These are phyloP conservation scores for Drosophila cognata DNA, from an alignment of 2,888 invertebrate species.

Conservation along the genomic window DNA sequence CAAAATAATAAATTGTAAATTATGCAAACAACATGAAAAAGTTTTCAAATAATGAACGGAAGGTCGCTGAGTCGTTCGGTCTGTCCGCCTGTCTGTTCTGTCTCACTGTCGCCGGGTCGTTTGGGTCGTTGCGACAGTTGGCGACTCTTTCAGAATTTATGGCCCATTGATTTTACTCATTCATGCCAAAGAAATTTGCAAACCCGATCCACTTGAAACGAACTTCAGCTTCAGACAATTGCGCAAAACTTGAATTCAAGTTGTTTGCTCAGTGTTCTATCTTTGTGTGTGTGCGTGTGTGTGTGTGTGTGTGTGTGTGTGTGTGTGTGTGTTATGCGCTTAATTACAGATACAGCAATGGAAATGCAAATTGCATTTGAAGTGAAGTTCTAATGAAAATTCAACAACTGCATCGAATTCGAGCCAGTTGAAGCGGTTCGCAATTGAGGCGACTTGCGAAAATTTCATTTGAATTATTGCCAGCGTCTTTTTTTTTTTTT, in stretches of 20 bases:
- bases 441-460: slow-evolving; percentile 50
- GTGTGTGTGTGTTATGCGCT: slow-evolving; percentile 27
- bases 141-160: slow-evolving; percentile 56
- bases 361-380: slow-evolving; percentile 41
- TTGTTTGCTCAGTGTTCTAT: slow-evolving; percentile 41
- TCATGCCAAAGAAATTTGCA: slow-evolving; percentile 73
- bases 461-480: slow-evolving; percentile 64
- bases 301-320: background rate
- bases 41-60: slow-evolving; percentile 67
- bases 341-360: slow-evolving; percentile 38
- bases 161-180: slow-evolving; percentile 56
- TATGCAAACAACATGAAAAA: slow-evolving; percentile 76
- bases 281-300: slow-evolving; percentile 12
- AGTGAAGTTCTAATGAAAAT: slow-evolving; percentile 51
- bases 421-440: slow-evolving; percentile 34
- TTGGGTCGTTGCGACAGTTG: slow-evolving; percentile 34
- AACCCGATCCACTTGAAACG: slow-evolving; percentile 67
- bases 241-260: slow-evolving; percentile 43
- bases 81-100: background rate
- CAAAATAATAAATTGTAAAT: slow-evolving; percentile 78
- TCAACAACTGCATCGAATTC: slow-evolving; percentile 23
- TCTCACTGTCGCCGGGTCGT: background rate
- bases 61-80: slow-evolving; percentile 46
- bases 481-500: slow-evolving; percentile 24
- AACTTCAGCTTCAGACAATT: slow-evolving; percentile 34